Evolutionary conservation across 2,113 vertebrate genomes (phyloP).

Genomic region (Etheostoma cragini): DNA sequence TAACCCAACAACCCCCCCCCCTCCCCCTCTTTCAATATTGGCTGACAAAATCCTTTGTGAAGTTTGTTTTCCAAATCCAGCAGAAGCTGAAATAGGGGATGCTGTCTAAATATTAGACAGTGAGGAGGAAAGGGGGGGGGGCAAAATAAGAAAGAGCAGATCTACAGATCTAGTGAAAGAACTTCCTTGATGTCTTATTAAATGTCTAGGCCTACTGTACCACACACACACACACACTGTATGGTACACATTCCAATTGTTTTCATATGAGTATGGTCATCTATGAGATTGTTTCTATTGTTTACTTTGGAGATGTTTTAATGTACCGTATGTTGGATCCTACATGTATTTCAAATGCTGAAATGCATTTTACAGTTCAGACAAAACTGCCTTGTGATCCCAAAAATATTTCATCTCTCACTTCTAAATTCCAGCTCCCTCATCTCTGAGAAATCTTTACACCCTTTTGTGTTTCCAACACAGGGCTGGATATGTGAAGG

Average conservation of each 20-base stretch:
- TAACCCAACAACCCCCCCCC: constrained; percentile 15
- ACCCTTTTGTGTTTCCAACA: not conserved
- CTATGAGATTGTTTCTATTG: not conserved
- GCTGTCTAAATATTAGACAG: constrained; percentile 44
- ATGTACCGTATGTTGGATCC: not conserved
- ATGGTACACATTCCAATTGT: not conserved
- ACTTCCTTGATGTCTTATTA: constrained; percentile 45
- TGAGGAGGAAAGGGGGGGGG: constrained; percentile 21
- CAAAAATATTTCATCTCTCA: not conserved
- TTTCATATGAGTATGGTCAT: not conserved
- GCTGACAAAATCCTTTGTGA: constrained; percentile 74
- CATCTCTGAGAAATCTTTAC: not conserved
- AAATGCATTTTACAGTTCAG: not conserved
- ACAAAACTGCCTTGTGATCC: not conserved
- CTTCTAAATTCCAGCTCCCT: not conserved
- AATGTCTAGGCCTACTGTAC: not conserved
- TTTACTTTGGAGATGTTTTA: not conserved
- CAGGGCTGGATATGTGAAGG: constrained; percentile 4
- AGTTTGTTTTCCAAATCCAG: constrained; percentile 62
- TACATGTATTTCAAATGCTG: not conserved
- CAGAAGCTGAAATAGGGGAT: constrained; percentile 38
- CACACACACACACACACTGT: not conserved
- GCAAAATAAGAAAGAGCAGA: constrained; percentile 25
- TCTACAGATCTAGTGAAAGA: constrained; percentile 39
- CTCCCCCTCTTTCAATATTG: constrained; percentile 17